Percentiles rank a stretch among this genome's conserved stretches.
These are phyloP conservation scores for Lepus europaeus DNA, from an alignment of 2,113 vertebrate genomes.

Conservation along the genomic window DNA sequence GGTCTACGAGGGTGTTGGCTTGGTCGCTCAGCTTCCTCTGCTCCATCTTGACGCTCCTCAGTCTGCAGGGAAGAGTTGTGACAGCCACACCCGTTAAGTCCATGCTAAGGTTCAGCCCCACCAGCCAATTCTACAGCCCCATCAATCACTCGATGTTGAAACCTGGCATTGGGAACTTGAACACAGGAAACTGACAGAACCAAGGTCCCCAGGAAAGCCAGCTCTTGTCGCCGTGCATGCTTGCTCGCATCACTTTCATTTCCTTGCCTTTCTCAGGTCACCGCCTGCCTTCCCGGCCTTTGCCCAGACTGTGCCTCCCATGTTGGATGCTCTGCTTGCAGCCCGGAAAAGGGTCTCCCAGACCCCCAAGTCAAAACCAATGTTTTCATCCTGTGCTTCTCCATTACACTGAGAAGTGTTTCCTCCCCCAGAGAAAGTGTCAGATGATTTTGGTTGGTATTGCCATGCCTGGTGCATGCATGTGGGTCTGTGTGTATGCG, in stretches of 20 bases:
- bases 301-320: background rate
- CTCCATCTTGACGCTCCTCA: conserved; percentile 99
- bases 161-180: background rate
- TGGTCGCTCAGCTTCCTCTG: conserved; percentile 99
- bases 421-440: background rate
- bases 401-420: background rate
- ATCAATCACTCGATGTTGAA: background rate
- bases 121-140: no score
- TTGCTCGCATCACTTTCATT: fast-evolving
- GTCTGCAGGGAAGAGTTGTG: conserved; percentile 86
- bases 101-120: fast-evolving
- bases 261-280: background rate
- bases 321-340: background rate
- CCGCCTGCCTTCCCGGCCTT: no score
- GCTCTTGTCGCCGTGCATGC: fast-evolving
- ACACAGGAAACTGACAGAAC: background rate
- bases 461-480: no score
- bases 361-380: background rate
- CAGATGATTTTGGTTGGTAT: background rate
- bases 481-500: background rate
- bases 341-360: background rate
- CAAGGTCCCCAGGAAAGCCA: background rate
- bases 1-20: conserved; percentile 98
- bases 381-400: background rate
- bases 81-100: background rate